Evolutionary conservation across 1,140 invertebrate genomes (phyloP).

Genomic region (Acromyrmex echinatior): DNA sequence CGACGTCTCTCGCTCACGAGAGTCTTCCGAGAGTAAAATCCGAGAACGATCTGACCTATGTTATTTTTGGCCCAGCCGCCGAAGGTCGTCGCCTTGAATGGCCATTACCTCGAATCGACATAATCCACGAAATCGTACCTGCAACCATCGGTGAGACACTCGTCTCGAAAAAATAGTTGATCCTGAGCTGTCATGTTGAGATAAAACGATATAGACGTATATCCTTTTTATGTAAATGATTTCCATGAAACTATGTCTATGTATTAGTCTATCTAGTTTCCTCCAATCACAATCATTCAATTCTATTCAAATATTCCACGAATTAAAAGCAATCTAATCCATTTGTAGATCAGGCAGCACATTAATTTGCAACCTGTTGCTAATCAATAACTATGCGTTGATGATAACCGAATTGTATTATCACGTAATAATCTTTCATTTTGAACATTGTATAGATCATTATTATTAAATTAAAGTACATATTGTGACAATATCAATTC

Average conservation of each 20-base stretch:
- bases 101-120: slow-evolving; percentile 20
- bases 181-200: not conserved
- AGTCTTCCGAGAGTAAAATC: slow-evolving; percentile 16
- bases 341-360: not conserved
- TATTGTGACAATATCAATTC: not conserved
- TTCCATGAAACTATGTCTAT: not conserved
- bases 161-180: not conserved
- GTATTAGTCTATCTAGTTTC: not conserved
- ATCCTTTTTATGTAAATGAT: slow-evolving; percentile 3
- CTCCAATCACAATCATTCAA: not conserved
- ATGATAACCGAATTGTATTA: not conserved
- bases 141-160: not conserved
- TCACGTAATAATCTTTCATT: not conserved
- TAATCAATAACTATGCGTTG: not conserved
- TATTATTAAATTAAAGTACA: not conserved
- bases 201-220: not conserved
- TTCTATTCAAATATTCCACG: not conserved
- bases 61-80: slow-evolving; percentile 32
- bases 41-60: slow-evolving; percentile 13
- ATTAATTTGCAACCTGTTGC: slow-evolving; percentile 42
- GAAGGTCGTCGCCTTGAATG: slow-evolving; percentile 56
- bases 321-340: slow-evolving; percentile 20
- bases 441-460: not conserved
- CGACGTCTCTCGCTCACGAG: not conserved
- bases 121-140: slow-evolving; percentile 32